Conservation (phyloP, 2,888 invertebrate genomes). For the Drosophila atripex region DNA sequence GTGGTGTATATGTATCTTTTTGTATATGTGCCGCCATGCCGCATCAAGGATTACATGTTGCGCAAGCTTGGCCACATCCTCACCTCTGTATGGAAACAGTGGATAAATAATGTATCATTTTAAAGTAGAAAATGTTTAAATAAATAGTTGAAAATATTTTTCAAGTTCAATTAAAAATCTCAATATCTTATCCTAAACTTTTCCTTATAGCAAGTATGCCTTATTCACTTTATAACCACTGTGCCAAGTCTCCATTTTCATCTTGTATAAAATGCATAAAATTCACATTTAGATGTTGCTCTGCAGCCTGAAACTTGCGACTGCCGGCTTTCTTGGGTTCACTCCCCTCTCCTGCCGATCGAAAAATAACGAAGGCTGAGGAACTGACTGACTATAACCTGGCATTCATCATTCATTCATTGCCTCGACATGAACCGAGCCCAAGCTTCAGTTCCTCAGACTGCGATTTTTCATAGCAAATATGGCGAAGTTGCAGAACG, state of each 20-base stretch:
- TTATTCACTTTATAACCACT: slow-evolving; percentile 41
- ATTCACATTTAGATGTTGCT: slow-evolving; percentile 68
- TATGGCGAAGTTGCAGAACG: slow-evolving; percentile 59
- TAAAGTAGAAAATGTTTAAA: background rate
- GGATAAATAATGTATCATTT: slow-evolving; percentile 3
- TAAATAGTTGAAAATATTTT: background rate
- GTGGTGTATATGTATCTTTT: slow-evolving; percentile 25
- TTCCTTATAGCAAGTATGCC: too few relatives aligned
- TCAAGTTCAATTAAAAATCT: too few relatives aligned
- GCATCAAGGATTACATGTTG: slow-evolving; percentile 61
- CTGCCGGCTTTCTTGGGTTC: slow-evolving; percentile 52
- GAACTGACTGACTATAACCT: slow-evolving; percentile 32
- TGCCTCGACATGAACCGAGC: slow-evolving; percentile 38
- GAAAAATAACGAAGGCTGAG: slow-evolving; percentile 20
- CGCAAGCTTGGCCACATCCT: slow-evolving; percentile 39
- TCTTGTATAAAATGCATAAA: slow-evolving; percentile 72
- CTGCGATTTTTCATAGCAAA: slow-evolving; percentile 66
- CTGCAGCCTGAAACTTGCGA: slow-evolving; percentile 38
- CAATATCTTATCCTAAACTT: too few relatives aligned
- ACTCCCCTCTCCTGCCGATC: slow-evolving; percentile 27
- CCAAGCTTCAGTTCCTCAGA: slow-evolving; percentile 5
- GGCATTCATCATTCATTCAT: slow-evolving; percentile 77
- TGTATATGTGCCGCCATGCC: slow-evolving; percentile 51
- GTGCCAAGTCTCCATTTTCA: slow-evolving; percentile 50
- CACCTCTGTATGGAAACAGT: slow-evolving; percentile 47